Evolutionary conservation across 2,113 vertebrate species (phyloP).

Genomic region (Nicator chloris): DNA sequence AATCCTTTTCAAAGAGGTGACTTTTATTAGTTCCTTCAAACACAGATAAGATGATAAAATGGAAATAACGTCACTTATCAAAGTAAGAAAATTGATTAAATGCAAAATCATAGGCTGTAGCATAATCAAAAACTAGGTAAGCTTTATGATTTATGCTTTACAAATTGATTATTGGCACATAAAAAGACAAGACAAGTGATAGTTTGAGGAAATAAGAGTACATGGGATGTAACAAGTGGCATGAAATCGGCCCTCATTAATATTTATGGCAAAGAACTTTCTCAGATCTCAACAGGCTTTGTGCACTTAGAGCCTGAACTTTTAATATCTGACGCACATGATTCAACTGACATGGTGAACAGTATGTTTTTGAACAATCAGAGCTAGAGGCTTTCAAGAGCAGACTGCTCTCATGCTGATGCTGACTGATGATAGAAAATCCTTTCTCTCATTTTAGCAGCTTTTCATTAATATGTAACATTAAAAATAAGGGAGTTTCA

Average conservation of each 20-base stretch:
- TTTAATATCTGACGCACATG: not conserved
- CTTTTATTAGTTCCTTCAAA: constrained; percentile 32
- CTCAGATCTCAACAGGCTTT: not conserved
- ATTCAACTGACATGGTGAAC: not conserved
- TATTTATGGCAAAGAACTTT: not conserved
- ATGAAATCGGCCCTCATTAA: not conserved
- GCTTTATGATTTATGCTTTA: not conserved
- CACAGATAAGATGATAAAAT: constrained; percentile 29
- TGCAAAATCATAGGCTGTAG: not conserved
- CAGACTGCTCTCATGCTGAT: not conserved
- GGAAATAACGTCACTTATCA: not conserved
- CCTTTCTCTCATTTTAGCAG: constrained; percentile 10
- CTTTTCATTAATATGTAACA: constrained; percentile 13
- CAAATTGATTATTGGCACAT: not conserved
- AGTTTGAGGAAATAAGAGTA: constrained; percentile 2
- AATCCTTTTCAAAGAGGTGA: not conserved
- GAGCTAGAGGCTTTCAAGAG: not conserved
- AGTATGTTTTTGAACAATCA: not conserved
- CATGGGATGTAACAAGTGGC: not conserved
- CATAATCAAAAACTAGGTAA: not conserved
- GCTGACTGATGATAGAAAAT: not conserved
- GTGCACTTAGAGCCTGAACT: not conserved
- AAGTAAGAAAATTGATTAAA: not conserved
- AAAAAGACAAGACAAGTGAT: not conserved
- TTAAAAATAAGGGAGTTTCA: not conserved